Conservation (phyloP, 2,797 vertebrate species). For the Muscicapa striata region DNA sequence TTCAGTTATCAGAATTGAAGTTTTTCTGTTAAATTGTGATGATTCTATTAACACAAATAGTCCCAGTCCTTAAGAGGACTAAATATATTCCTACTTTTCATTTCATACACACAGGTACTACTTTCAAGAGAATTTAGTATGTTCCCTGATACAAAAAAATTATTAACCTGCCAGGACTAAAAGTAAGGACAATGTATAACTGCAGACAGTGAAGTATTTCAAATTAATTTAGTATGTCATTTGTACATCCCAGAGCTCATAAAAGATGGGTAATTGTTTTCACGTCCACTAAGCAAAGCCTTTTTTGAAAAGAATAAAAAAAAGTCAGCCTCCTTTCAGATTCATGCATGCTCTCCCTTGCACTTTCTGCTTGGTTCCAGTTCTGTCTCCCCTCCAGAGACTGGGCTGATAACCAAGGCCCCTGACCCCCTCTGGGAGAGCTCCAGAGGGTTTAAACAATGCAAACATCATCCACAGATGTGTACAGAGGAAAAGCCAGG, state of each 20-base stretch:
- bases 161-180: background rate
- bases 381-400: background rate
- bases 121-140: background rate
- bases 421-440: background rate
- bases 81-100: background rate
- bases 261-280: background rate
- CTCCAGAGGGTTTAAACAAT: background rate
- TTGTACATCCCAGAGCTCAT: background rate
- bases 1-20: background rate
- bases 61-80: background rate
- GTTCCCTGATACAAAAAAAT: fast-evolving
- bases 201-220: background rate
- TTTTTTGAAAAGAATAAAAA: background rate
- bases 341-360: background rate
- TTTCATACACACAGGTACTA: background rate
- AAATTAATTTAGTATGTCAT: background rate
- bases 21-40: background rate
- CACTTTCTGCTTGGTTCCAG: background rate
- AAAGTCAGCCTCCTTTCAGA: background rate
- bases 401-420: background rate
- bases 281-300: background rate
- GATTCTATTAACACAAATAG: background rate
- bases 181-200: background rate
- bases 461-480: background rate
- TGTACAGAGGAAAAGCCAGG: background rate